Evolutionary conservation across 2,888 invertebrate genomes (phyloP).

Genomic region (Agrilus biguttatus): DNA sequence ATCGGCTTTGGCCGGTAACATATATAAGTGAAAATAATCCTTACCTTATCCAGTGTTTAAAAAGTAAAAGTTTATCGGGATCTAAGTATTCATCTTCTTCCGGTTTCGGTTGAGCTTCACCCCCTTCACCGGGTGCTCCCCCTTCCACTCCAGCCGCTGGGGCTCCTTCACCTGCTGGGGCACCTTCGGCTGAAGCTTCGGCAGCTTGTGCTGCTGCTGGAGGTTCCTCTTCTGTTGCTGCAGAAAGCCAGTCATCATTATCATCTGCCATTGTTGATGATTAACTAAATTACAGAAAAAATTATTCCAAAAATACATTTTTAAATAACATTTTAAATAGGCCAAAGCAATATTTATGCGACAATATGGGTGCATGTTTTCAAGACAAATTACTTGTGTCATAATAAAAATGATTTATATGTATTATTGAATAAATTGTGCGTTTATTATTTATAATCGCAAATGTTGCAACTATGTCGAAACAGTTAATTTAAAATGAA

Average conservation of each 20-base stretch:
- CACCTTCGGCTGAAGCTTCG: conserved; percentile 10
- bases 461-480: too few relatives aligned
- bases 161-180: conserved; percentile 20
- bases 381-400: too few relatives aligned
- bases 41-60: conserved; percentile 72
- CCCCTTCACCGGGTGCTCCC: conserved; percentile 27
- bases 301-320: too few relatives aligned
- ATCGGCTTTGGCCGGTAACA: too few relatives aligned
- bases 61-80: conserved; percentile 51
- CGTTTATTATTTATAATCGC: too few relatives aligned
- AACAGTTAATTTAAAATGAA: too few relatives aligned
- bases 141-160: conserved; percentile 16
- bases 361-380: too few relatives aligned
- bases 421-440: too few relatives aligned
- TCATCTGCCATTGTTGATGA: conserved; percentile 16
- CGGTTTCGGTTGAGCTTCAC: conserved; percentile 27
- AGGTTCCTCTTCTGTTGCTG: conserved; percentile 14
- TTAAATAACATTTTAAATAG: too few relatives aligned
- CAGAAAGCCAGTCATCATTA: conserved; percentile 19
- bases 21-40: neutral
- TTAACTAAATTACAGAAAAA: too few relatives aligned
- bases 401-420: too few relatives aligned
- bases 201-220: conserved; percentile 7
- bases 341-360: too few relatives aligned
- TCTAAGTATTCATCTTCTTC: conserved; percentile 35